phyloP scores from a whole-genome alignment of 2,797 vertebrate species.

The Eupleurogrammus muticus region DNA sequence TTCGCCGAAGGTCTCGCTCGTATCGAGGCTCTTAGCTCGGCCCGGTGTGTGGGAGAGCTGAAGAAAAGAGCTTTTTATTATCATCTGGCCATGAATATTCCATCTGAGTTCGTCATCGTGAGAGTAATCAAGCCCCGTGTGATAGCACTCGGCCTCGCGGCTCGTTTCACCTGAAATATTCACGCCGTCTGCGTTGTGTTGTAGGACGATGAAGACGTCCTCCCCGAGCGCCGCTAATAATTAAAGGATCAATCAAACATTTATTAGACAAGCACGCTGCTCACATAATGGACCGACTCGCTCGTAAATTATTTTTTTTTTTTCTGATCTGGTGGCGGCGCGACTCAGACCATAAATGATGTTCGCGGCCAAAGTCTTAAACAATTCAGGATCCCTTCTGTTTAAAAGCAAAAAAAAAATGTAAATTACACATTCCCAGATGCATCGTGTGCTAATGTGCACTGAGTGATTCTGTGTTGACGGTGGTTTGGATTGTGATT shows the following conservation, averaged over 20 bases:
- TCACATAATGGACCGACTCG: conserved; percentile 46
- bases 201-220: conserved; percentile 34
- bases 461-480: conserved; percentile 59
- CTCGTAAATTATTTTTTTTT: conserved; percentile 52
- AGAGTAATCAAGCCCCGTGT: conserved; percentile 3
- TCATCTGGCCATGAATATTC: neutral
- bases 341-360: conserved; percentile 55
- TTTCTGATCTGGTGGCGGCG: conserved; percentile 35
- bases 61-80: conserved; percentile 8
- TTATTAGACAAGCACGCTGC: conserved; percentile 52
- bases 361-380: conserved; percentile 37
- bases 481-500: conserved; percentile 55
- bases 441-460: conserved; percentile 55
- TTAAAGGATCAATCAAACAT: conserved; percentile 75
- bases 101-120: neutral
- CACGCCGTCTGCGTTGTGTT: conserved; percentile 6
- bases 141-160: neutral
- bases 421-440: conserved; percentile 59
- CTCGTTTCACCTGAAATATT: conserved; percentile 35
- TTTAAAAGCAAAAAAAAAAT: conserved; percentile 48
- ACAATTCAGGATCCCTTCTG: conserved; percentile 46
- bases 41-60: conserved; percentile 27
- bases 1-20: conserved; percentile 33
- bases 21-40: conserved; percentile 12
- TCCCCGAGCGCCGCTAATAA: conserved; percentile 59